phyloP scores from a whole-genome alignment of 1,140 invertebrate genomes.

The Lasioglossum baleicum region DNA sequence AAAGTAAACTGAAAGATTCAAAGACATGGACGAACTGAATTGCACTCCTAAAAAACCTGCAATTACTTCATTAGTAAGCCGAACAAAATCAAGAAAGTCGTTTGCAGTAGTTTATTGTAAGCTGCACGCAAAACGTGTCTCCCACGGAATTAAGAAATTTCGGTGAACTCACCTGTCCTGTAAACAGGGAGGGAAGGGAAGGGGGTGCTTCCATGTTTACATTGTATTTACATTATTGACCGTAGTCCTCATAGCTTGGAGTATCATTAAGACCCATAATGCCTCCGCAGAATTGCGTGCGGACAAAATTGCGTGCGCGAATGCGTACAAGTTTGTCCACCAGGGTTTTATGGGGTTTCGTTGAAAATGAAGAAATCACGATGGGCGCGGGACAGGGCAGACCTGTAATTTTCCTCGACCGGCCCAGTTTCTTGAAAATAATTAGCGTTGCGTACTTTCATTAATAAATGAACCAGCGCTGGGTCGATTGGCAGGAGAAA shows the following conservation, averaged over 20 bases:
- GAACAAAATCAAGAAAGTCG: too few relatives aligned
- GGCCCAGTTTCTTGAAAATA: neutral
- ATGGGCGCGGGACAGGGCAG: neutral
- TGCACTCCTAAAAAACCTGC: too few relatives aligned
- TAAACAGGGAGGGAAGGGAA: too few relatives aligned
- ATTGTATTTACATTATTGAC: neutral
- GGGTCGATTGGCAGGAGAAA: neutral
- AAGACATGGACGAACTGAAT: too few relatives aligned
- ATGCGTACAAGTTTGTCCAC: neutral
- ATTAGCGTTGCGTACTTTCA: neutral
- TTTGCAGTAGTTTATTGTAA: too few relatives aligned
- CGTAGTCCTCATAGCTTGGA: neutral
- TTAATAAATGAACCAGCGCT: neutral
- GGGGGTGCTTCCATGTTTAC: too few relatives aligned
- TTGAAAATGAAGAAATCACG: constrained; percentile 7
- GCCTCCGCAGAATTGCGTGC: neutral
- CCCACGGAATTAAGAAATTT: too few relatives aligned
- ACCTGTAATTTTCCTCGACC: constrained; percentile 1
- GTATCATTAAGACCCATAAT: neutral
- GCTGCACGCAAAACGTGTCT: too few relatives aligned
- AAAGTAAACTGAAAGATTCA: too few relatives aligned
- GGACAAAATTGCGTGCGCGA: constrained; percentile 4
- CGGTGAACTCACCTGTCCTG: too few relatives aligned
- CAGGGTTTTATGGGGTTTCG: constrained; percentile 6
- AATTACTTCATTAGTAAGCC: too few relatives aligned